Base-by-base conservation (phyloP, 2,797 vertebrate species). In the Huso huso region DNA sequence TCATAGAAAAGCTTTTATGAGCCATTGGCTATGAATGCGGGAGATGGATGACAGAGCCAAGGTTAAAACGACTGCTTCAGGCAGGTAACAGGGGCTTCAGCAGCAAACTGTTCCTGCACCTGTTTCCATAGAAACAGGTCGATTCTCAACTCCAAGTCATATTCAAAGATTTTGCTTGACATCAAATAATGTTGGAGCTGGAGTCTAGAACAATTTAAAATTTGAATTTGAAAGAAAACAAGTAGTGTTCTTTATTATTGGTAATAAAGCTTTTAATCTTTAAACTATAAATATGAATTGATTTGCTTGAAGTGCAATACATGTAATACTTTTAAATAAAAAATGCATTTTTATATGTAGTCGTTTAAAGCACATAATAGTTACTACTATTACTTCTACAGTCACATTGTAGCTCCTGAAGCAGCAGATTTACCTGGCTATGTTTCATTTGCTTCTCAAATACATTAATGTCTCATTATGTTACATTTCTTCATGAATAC, bases 111-210 rank as follows among this genome's bases (percentile, higher is more conserved):
- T 67, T 76, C 69, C 59, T 69, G 58, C 53, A 15, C 60, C 71
- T 74, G 60, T 79, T 78, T 75, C 76, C 70, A 74, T 75, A 74
- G 72, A 73, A 78, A 77, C 73, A 23, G 70, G 63, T 63, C 8
- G 66, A 13, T 48, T 70, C 71, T 75, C 13, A 48, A 15, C 72
- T 73, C 8, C 55, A 63, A 69, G 5, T 72, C 63, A 73, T 62
- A 76, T 67, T 59, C 57, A 50, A 71, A 8, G 55, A 66, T 73
- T 66, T 57, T 8, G 62, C 57, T 65, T 64, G 61, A 67, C 50
- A 72, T 63, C 18, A 66, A 52, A 37, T 62, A 59, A 48, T 49
- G 37, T 51, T 18, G 49, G 37, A 61, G 37, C 49, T 37, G 8
- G 18, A n/a, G 18, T 62, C 61, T 18, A 37, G 4, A 13, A 48